These are phyloP conservation scores for Tipula confusa DNA, from an alignment of 2,888 invertebrate species.

Conservation along the genomic window DNA sequence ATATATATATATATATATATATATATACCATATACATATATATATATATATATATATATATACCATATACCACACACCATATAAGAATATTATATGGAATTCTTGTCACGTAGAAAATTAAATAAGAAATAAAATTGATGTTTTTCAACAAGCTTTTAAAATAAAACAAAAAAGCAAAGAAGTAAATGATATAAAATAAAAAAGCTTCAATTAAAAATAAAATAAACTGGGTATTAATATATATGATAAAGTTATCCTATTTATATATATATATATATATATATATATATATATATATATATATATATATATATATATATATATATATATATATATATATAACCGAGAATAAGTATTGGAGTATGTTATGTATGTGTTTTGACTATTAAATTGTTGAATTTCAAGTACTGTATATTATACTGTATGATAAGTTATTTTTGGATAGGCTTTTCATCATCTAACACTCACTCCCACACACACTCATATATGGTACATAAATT, in stretches of 20 bases:
- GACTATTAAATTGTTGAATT: too few species aligned
- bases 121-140: neutral
- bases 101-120: conserved; percentile 5
- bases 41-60: too few species aligned
- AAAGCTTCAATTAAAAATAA: neutral
- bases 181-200: neutral
- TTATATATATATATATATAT: neutral
- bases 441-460: neutral
- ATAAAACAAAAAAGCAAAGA: neutral
- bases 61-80: too few species aligned
- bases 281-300: too few species aligned
- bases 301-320: too few species aligned
- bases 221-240: neutral
- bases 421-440: neutral
- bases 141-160: neutral
- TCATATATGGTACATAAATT: neutral
- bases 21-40: too few species aligned
- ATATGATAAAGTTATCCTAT: neutral
- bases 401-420: neutral
- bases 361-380: too few species aligned
- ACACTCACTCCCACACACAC: too few species aligned
- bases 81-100: too few species aligned
- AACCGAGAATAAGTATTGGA: neutral
- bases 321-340: too few species aligned
- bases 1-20: too few species aligned